Conservation (phyloP, 2,113 vertebrate genomes). For the Perca fluviatilis region DNA sequence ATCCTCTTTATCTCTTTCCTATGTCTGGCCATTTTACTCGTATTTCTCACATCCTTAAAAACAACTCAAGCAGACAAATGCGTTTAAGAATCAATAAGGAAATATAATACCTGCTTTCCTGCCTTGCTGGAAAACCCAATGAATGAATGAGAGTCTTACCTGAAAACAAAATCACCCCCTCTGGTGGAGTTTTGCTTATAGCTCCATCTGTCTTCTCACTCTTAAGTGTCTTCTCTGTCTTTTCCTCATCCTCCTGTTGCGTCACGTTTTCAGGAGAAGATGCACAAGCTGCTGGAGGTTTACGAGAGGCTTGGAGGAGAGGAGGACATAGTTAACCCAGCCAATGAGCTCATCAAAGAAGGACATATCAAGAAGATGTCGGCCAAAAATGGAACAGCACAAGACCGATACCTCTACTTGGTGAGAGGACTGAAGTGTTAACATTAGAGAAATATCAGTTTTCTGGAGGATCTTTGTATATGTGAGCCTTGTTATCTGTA, state of each 20-base stretch:
- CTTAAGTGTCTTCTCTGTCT: background rate
- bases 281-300: conserved; percentile 97
- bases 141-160: background rate
- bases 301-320: conserved; percentile 95
- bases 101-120: conserved; percentile 30
- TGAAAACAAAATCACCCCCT: conserved; percentile 14
- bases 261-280: conserved; percentile 90
- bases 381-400: conserved; percentile 94
- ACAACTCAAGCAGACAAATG: conserved; percentile 3
- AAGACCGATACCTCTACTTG: conserved; percentile 97
- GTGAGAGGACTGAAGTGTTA: conserved; percentile 79
- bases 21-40: conserved; percentile 23
- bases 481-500: background rate
- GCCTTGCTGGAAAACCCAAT: conserved; percentile 3
- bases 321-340: conserved; percentile 97
- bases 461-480: background rate
- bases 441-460: background rate
- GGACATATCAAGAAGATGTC: conserved; percentile 97
- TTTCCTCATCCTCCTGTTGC: conserved; percentile 11
- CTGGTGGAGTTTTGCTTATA: conserved; percentile 9
- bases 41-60: conserved; percentile 41
- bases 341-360: conserved; percentile 98
- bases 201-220: conserved; percentile 15
- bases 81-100: conserved; percentile 40
- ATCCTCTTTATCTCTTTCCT: conserved; percentile 40